Base-by-base conservation (phyloP, 23 tunicate genomes). In the Oikopleura dioica region DNA sequence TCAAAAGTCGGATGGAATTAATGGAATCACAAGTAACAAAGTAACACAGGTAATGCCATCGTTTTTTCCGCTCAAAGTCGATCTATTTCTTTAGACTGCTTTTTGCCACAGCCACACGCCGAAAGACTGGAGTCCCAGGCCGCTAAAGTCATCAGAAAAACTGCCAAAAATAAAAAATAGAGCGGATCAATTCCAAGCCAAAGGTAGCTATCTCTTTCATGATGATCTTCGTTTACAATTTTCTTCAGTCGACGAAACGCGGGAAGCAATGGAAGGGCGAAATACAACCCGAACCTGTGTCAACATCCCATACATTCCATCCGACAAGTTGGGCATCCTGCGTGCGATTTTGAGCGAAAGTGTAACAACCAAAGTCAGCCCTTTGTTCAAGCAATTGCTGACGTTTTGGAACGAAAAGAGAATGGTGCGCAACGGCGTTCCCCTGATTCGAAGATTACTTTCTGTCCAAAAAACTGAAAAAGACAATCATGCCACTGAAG, bases 381-480 rank as follows among this genome's bases (percentile, higher is more conserved):
- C 68, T 0, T 91, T 91, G 67, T 35, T 91, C 78, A 87, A 85
- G 68, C 80, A 87, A 69, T 75, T 85, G 78, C 84, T 91, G 34
- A 83, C 85, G 37, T 91, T 81, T 69, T 91, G 97, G 97, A 82
- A 87, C 37, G 37, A 84, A 80, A 91, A 91, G 76, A 75, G 97
- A 32, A 92, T 85, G 75, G 79, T 84, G 34, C 82, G 97, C 24
- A 91, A 91, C 76, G 97, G 97, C 30, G 97, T 91, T 37, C 97
- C 97, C 0, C 80, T 91, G 69, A 76, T 91, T n/a, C 78, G 97
- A 35, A 35, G 97, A 37, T 76, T 91, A 34, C 26, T 76, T 35
- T 59, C 28, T 63, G 35, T 37, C 1, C 81, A 89, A 88, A 79
- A 79, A 51, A 72, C 76, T 0, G 84, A 76, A 35, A 69, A 78